phyloP scores from a whole-genome alignment of 1,140 invertebrate species.

The Meloidogyne exigua region DNA sequence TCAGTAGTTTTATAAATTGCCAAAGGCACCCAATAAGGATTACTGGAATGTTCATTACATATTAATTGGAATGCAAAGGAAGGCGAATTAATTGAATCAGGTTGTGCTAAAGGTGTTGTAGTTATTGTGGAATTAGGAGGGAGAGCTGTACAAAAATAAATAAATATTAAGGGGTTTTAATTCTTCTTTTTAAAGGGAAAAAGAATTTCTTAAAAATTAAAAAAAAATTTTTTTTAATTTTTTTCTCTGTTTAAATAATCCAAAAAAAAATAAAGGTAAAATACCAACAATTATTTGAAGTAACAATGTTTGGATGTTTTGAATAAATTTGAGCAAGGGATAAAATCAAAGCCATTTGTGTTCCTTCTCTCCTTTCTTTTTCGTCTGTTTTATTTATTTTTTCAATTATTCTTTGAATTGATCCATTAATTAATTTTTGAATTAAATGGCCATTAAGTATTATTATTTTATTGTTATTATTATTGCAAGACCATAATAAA shows the following conservation, averaged over 20 bases:
- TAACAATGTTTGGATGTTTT: slow-evolving; percentile 40
- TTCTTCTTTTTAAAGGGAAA: too few relatives aligned
- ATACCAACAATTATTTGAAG: slow-evolving; percentile 12
- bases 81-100: slow-evolving; percentile 10
- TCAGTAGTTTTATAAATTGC: slow-evolving; percentile 43
- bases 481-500: slow-evolving; percentile 11
- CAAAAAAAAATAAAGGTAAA: too few relatives aligned
- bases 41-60: slow-evolving; percentile 16
- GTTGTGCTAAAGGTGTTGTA: slow-evolving; percentile 19
- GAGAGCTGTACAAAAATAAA: slow-evolving; percentile 35
- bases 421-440: slow-evolving; percentile 34
- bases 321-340: slow-evolving; percentile 42
- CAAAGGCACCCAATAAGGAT: slow-evolving; percentile 40
- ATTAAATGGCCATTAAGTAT: slow-evolving; percentile 44
- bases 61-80: slow-evolving; percentile 29
- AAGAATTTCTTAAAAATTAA: too few relatives aligned
- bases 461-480: slow-evolving; percentile 1
- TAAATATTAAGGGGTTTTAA: too few relatives aligned
- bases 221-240: too few relatives aligned
- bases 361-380: neutral
- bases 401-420: slow-evolving; percentile 12
- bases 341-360: slow-evolving; percentile 11
- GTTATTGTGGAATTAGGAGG: slow-evolving; percentile 46
- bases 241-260: too few relatives aligned
- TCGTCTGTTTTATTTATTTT: neutral